Evolutionary conservation across 2,888 invertebrate species (phyloP).

Genomic region (Flabesymbios commensalis): DNA sequence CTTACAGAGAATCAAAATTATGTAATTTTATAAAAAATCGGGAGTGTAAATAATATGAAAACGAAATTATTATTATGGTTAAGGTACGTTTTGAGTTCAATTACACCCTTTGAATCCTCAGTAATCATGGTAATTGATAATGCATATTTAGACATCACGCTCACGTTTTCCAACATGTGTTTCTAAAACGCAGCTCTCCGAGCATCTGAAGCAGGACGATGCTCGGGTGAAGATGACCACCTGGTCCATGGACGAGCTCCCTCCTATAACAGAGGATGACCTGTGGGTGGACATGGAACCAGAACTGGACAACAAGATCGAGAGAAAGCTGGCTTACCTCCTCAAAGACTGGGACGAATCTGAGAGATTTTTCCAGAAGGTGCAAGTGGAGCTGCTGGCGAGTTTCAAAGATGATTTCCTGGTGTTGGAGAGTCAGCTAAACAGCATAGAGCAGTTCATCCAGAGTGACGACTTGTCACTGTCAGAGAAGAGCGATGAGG

Average conservation of each 20-base stretch:
- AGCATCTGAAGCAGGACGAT: conserved; percentile 12
- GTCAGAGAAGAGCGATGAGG: conserved; percentile 22
- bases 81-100: no score
- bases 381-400: conserved; percentile 14
- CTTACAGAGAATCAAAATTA: no score
- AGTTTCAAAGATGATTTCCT: conserved; percentile 27
- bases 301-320: conserved; percentile 21
- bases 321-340: conserved; percentile 15
- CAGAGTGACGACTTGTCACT: conserved; percentile 23
- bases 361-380: conserved; percentile 18
- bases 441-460: conserved; percentile 22
- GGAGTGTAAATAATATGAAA: no score
- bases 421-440: conserved; percentile 23
- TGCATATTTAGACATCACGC: no score
- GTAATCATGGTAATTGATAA: no score
- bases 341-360: conserved; percentile 24
- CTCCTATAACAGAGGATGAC: conserved; percentile 17
- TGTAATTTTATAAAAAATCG: no score
- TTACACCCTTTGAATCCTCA: no score
- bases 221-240: conserved; percentile 11
- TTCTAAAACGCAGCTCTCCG: conserved; percentile 11
- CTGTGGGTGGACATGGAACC: conserved; percentile 25
- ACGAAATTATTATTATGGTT: no score
- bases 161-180: no score
- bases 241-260: conserved; percentile 22